phyloP scores from a whole-genome alignment of 2,797 vertebrate species.

The Leptatherina wallacei region DNA sequence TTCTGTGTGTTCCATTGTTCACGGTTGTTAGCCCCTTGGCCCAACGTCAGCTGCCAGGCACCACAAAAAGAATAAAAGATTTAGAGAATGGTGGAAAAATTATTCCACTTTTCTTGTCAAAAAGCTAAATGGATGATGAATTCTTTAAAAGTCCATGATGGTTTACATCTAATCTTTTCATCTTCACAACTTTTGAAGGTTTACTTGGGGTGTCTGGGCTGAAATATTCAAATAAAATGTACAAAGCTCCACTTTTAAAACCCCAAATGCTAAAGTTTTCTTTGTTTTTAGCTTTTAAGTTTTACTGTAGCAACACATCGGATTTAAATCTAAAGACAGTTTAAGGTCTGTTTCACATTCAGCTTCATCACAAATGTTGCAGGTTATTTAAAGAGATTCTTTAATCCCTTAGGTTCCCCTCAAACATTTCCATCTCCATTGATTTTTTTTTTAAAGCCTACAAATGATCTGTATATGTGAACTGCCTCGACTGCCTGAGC shows the following conservation, averaged over 20 bases:
- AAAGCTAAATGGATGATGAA: neutral
- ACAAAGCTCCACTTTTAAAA: neutral
- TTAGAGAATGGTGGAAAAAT: neutral
- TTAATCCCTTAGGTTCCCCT: neutral
- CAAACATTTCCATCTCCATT: constrained; percentile 1
- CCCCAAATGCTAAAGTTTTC: neutral
- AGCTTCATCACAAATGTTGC: neutral
- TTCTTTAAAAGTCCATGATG: neutral
- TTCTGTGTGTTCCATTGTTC: no score
- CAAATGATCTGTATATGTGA: neutral
- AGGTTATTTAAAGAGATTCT: neutral
- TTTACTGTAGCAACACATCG: neutral
- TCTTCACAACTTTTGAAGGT: neutral
- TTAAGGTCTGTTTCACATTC: neutral
- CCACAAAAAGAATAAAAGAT: neutral
- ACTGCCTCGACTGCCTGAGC: constrained; percentile 10
- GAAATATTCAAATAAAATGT: no score
- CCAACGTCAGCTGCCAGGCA: neutral
- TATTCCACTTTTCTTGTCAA: neutral
- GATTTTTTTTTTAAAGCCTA: neutral
- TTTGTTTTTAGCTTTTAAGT: neutral
- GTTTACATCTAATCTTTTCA: neutral
- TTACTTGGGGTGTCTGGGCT: no score
- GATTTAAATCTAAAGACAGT: neutral
- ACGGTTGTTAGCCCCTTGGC: neutral